Conservation (phyloP, 2,888 invertebrate species). For the Ypsolopha sequella region DNA sequence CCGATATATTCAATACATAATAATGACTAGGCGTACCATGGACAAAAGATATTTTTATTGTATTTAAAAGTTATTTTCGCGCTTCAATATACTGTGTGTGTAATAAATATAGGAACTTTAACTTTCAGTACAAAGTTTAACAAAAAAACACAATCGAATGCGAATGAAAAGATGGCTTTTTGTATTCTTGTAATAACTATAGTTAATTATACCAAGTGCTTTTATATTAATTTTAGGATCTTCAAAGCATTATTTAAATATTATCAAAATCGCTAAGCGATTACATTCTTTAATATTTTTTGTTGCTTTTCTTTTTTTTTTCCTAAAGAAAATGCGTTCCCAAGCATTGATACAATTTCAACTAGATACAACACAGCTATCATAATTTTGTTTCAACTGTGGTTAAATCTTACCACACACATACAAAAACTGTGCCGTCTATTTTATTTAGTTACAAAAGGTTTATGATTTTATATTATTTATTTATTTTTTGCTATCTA, state of each 20-base stretch:
- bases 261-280: constrained; percentile 44
- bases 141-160: constrained; percentile 24
- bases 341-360: constrained; percentile 45
- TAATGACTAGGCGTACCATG: constrained; percentile 67
- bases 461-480: constrained; percentile 20
- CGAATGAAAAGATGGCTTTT: constrained; percentile 39
- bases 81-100: constrained; percentile 29
- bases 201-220: background rate
- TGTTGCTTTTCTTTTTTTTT: constrained; percentile 25
- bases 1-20: constrained; percentile 32
- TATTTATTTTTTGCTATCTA: constrained; percentile 50
- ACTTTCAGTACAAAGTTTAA: constrained; percentile 55
- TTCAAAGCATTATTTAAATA: constrained; percentile 42
- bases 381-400: constrained; percentile 2
- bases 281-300: constrained; percentile 24
- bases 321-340: constrained; percentile 48
- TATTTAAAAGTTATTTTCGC: constrained; percentile 20
- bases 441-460: constrained; percentile 21
- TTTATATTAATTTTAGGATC: constrained; percentile 20
- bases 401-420: background rate
- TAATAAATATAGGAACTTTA: constrained; percentile 64
- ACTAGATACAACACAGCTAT: constrained; percentile 12
- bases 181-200: background rate
- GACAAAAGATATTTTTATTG: constrained; percentile 44
- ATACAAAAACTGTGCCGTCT: constrained; percentile 1